phyloP scores from a whole-genome alignment of 2,888 invertebrate species.

The Argyresthia albistria region DNA sequence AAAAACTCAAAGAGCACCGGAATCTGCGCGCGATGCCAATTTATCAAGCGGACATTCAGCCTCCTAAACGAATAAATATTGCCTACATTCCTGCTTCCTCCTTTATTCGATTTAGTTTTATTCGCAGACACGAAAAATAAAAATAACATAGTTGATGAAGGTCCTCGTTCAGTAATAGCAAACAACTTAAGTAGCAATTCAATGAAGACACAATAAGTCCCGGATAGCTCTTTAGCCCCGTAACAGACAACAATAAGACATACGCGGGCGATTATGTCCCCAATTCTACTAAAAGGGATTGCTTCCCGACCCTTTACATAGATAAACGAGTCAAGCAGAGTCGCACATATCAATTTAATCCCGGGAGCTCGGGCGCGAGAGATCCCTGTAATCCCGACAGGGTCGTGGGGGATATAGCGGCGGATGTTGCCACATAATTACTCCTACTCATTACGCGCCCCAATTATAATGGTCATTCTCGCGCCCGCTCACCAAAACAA shows the following conservation, averaged over 20 bases:
- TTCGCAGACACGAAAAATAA: slow-evolving; percentile 6
- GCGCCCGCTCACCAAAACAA: slow-evolving; percentile 15
- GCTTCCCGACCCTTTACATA: slow-evolving; percentile 56
- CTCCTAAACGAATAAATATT: slow-evolving; percentile 4
- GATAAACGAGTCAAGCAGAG: slow-evolving; percentile 56
- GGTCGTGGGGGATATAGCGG: slow-evolving; percentile 41
- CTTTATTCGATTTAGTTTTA: slow-evolving; percentile 7
- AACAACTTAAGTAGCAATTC: slow-evolving; percentile 26
- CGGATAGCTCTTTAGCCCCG: slow-evolving; percentile 34
- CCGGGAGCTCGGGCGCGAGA: slow-evolving; percentile 41
- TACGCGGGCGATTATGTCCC: slow-evolving; percentile 52
- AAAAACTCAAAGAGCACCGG: slow-evolving; percentile 25
- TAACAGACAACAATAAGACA: slow-evolving; percentile 52
- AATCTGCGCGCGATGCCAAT: slow-evolving; percentile 16
- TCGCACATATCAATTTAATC: slow-evolving; percentile 66
- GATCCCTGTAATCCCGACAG: slow-evolving; percentile 56
- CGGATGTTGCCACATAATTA: slow-evolving; percentile 63
- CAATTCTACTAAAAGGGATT: slow-evolving; percentile 59
- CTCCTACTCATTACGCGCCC: slow-evolving; percentile 38
- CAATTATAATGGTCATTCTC: slow-evolving; percentile 26
- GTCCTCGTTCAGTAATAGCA: slow-evolving; percentile 25
- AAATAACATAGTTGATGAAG: slow-evolving; percentile 10
- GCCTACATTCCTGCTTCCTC: background rate
- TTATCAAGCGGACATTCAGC: slow-evolving; percentile 14
- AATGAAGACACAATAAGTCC: slow-evolving; percentile 36